Conservation (phyloP, 2,113 vertebrate species). For the Anguilla japonica region DNA sequence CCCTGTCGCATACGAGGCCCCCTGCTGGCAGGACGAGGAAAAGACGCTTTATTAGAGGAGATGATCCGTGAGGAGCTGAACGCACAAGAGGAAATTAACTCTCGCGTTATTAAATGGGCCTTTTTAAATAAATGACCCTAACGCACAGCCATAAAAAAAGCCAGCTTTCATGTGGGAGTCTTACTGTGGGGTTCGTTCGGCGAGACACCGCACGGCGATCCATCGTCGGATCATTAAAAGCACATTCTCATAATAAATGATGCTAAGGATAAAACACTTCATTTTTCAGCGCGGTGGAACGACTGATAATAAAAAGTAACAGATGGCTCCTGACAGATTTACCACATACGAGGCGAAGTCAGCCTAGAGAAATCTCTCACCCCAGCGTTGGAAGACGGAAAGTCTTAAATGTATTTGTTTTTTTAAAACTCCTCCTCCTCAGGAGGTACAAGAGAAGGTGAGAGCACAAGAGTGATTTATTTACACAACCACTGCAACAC, state of each 20-base stretch:
- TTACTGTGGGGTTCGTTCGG: neutral
- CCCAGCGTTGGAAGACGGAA: too few species aligned
- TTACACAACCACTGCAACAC: neutral
- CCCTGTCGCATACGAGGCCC: neutral
- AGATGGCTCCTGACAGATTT: neutral
- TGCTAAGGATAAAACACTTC: neutral
- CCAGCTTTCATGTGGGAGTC: neutral
- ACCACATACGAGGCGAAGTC: neutral
- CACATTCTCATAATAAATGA: neutral
- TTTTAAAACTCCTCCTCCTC: neutral
- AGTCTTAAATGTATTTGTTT: too few species aligned
- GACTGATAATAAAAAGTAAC: neutral
- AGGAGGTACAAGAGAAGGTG: neutral
- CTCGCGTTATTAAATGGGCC: neutral
- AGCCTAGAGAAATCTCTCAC: neutral
- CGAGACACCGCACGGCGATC: neutral
- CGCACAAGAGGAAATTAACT: neutral
- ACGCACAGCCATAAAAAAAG: neutral
- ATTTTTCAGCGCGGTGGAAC: neutral
- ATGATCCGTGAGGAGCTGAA: neutral
- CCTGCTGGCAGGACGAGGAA: neutral
- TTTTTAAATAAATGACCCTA: neutral
- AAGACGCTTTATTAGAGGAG: neutral
- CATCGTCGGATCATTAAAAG: neutral
- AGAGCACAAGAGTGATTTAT: neutral